Evolutionary conservation across 2,113 vertebrate genomes (phyloP).

Genomic region (Xyliphius kryptos): DNA sequence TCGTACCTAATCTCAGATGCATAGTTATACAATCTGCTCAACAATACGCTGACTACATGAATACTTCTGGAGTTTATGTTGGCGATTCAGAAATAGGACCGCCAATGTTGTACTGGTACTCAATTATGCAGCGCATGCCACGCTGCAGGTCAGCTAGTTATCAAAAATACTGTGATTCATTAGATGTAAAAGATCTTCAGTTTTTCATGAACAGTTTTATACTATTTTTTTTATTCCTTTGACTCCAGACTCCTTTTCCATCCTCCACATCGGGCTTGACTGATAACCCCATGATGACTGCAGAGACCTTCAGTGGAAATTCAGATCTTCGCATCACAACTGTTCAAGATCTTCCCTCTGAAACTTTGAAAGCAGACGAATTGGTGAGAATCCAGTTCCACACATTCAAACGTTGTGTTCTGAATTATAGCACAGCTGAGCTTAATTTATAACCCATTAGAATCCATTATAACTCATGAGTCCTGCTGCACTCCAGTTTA

Average conservation of each 20-base stretch:
- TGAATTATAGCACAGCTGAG: conserved; percentile 16
- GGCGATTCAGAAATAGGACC: no score
- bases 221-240: conserved; percentile 8
- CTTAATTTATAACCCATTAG: background rate
- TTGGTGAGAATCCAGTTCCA: conserved; percentile 24
- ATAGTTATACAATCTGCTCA: no score
- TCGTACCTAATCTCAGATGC: no score
- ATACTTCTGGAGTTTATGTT: no score
- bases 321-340: conserved; percentile 5
- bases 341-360: conserved; percentile 3
- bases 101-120: no score
- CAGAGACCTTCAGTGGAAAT: conserved; percentile 27
- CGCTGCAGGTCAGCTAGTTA: no score
- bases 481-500: background rate
- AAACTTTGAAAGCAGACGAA: conserved; percentile 12
- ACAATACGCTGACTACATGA: no score
- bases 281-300: conserved; percentile 1
- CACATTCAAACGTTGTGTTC: background rate
- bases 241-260: conserved; percentile 12
- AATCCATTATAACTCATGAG: no score
- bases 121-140: no score
- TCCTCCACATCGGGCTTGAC: conserved; percentile 12
- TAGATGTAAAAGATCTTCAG: no score
- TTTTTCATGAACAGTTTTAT: no score
- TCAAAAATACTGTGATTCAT: no score